These are phyloP conservation scores for Pyrgilauda ruficollis DNA, from an alignment of 2,113 vertebrate genomes.

Conservation along the genomic window DNA sequence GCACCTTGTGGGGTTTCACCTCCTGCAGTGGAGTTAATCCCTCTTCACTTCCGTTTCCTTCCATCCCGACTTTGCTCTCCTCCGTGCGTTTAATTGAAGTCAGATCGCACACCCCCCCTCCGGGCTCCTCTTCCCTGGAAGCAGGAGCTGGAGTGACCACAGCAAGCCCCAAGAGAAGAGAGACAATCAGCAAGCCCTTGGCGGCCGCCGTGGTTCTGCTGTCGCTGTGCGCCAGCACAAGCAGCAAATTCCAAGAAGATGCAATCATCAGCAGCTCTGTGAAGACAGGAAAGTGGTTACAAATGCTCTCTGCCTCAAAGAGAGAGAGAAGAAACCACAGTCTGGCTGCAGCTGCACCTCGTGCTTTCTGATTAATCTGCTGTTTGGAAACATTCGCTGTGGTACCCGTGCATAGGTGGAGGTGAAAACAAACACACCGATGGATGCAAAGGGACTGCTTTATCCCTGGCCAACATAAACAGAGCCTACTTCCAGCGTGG, in stretches of 20 bases:
- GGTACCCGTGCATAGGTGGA: background rate
- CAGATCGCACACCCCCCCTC: slow-evolving; percentile 36
- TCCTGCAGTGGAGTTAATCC: background rate
- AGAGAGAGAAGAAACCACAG: slow-evolving; percentile 2
- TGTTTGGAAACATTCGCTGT: background rate
- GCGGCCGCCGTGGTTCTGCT: slow-evolving; percentile 18
- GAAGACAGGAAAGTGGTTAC: slow-evolving; percentile 78
- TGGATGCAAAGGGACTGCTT: background rate
- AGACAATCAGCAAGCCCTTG: slow-evolving; percentile 53
- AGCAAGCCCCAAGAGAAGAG: slow-evolving; percentile 66
- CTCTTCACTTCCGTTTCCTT: background rate
- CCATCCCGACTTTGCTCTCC: background rate
- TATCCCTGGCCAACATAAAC: background rate
- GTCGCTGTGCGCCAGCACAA: slow-evolving; percentile 59
- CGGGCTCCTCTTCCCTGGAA: slow-evolving; percentile 32
- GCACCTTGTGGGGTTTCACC: background rate
- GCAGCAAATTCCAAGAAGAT: slow-evolving; percentile 79
- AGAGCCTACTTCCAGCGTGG: background rate
- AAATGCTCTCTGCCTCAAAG: slow-evolving; percentile 54
- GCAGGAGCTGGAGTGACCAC: slow-evolving; percentile 71
- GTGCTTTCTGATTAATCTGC: slow-evolving; percentile 31
- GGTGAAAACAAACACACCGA: background rate
- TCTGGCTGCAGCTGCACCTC: slow-evolving; percentile 18
- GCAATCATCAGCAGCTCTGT: slow-evolving; percentile 71
- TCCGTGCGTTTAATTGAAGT: slow-evolving; percentile 39